Evolutionary conservation across 1,140 invertebrate genomes (phyloP), one percentile per base, ranked within the genome.

Genomic region (Nylanderia fulva): DNA sequence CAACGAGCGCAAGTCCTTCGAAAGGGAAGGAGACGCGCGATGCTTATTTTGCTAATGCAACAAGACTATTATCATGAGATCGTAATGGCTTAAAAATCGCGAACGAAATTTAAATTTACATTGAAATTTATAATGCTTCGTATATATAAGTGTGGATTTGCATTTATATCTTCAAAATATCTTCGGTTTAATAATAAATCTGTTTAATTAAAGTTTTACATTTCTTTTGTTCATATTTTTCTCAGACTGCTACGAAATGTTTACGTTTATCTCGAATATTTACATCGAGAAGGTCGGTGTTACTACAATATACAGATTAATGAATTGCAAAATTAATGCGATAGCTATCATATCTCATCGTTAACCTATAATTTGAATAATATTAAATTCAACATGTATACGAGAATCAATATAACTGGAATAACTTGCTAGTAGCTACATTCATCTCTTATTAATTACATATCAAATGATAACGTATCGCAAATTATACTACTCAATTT

Each of bases 1-100:
- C 84, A 85, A 86, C 82, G 86, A 90, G 64, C 56, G 45, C 52
- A n/a, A n/a, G 33, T 61, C 27, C 18, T 66, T 72, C 61, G 63
- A 77, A 80, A 86, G 71, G 18, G 36, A 56, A 36, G 61, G 29
- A 79, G 84, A 82, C 74, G 56, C 15, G 4, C 21, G n/a, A 24
- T 58, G 61, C 18, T 45, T 79, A 68, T 39, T 68, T 72, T 52
- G 52, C 52, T 82, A 72, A 82, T 72, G 66, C 66, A 36, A 45
- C 24, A 58, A 7, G 54, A 29, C 64, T 58, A 71, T 69, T 54
- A n/a, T 68, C 61, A 5, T 33, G 42, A 66, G 75, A 39, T 52
- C 52, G 24, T 56, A 80, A 80, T 58, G 9, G 18, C 13, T 58
- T 42, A 71, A 80, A 58, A 71, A 69, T 71, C 27, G 52, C 36